Conservation (phyloP, 1,140 invertebrate genomes). For the Hyposmocoma kahamanoa region DNA sequence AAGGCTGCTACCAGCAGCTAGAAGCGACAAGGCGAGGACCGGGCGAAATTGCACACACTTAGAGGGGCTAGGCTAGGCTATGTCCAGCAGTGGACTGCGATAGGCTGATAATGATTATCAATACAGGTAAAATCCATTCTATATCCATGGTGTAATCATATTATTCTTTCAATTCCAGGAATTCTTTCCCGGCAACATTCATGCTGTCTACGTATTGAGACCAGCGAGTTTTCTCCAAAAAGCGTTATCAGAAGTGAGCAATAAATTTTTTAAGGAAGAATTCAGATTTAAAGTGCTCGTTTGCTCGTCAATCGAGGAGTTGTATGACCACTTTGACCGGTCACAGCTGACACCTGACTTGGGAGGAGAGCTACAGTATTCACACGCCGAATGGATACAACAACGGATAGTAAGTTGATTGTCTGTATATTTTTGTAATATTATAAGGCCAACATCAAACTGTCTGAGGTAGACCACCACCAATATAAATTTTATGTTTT, state of each 20-base stretch:
- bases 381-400: constrained; percentile 96
- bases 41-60: no score
- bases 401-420: constrained; percentile 92
- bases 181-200: constrained; percentile 95
- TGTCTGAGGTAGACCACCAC: no score
- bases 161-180: constrained; percentile 80
- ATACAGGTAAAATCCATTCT: no score
- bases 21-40: no score
- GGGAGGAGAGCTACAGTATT: constrained; percentile 91
- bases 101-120: no score
- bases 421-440: no score
- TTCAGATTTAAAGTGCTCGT: constrained; percentile 94
- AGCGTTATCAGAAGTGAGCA: constrained; percentile 95
- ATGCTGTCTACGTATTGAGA: constrained; percentile 92
- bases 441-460: no score
- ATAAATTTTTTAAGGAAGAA: constrained; percentile 94
- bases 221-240: constrained; percentile 96
- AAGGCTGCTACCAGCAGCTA: no score
- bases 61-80: no score
- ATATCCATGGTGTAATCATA: no score
- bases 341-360: constrained; percentile 92
- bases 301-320: constrained; percentile 85
- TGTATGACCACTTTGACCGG: constrained; percentile 89
- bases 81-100: no score
- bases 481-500: no score